Conservation (phyloP, 2,888 invertebrate species). For the Acholoe squamosa region DNA sequence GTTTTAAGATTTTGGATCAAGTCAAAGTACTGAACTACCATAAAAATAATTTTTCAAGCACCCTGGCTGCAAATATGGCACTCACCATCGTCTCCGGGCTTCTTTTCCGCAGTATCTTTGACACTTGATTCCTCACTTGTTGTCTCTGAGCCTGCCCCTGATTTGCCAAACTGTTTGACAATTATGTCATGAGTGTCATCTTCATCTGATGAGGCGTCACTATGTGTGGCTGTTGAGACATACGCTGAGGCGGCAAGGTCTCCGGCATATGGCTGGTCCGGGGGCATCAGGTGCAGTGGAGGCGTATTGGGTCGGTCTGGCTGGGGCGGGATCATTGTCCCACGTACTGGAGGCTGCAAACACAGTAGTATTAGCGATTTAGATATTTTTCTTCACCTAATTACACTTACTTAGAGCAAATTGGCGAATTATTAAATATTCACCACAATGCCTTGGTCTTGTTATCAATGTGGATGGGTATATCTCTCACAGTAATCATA, state of each 20-base stretch:
- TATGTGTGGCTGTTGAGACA: neutral
- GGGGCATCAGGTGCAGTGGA: constrained; percentile 52
- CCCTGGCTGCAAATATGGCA: neutral
- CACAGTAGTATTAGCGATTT: neutral
- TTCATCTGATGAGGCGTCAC: constrained; percentile 54
- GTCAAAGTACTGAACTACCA: too few species aligned
- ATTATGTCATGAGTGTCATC: constrained; percentile 32
- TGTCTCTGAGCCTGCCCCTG: neutral
- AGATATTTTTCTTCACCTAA: neutral
- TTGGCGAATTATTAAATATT: too few species aligned
- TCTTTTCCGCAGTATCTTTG: neutral
- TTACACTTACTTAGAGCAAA: too few species aligned
- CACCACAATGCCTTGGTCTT: too few species aligned
- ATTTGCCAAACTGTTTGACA: constrained; percentile 22
- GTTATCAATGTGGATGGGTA: too few species aligned
- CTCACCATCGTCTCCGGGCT: constrained; percentile 6
- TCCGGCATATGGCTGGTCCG: constrained; percentile 52
- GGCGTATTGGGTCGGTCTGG: constrained; percentile 51
- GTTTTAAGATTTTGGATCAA: too few species aligned
- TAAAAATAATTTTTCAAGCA: too few species aligned
- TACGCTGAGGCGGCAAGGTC: constrained; percentile 46
- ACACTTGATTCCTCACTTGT: neutral
- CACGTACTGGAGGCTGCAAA: neutral
- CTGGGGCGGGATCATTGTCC: constrained; percentile 46
- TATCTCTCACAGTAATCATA: too few species aligned